Base-by-base conservation (phyloP, 2,113 vertebrate genomes). In the Crotophaga sulcirostris region DNA sequence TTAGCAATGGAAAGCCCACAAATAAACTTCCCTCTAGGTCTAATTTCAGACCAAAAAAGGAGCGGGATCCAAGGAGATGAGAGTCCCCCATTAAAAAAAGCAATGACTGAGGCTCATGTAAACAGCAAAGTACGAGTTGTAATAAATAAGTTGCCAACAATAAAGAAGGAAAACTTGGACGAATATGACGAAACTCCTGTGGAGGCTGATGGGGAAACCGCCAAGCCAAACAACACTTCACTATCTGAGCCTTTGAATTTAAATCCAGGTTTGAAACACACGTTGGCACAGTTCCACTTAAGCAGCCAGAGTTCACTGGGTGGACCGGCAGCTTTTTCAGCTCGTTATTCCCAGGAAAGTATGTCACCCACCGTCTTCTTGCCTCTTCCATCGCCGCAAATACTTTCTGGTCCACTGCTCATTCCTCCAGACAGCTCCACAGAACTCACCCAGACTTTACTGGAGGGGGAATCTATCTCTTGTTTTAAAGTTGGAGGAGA, bases 231-330 rank as follows among this genome's bases (percentile, higher is more conserved):
- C 62, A 94, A 95, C 74, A 77, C 98, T 91, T 93, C 97, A 1
- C 93, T 97, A 42, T 97, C 98, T 62, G 99, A 99, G 96, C 98
- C 99, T 95, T 98, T 99, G 94, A 98, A 98, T 97, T 98, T 99
- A 95, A 99, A 99, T 96, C 99, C 99, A 17, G 99, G 99, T 89
- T 98, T 99, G 93, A 99, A 99, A 94, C 99, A 99, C 97, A 99
- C 99, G 0, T 96, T 99, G 97, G 99, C 99, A 85, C 99, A 99
- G 96, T 99, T 99, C 97, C 99, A 99, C 59, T 97, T 99, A 23
- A 99, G 99, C 98, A 99, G 99, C 97, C 99, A 99, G 98, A 99
- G 99, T 92, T 99, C 99, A 0, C 96, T 99, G 25, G 99, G 99
- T 83, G 99, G 99, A 67, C 99, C 99, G 0, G 99, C 99, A 42